Evolutionary conservation across 2,797 vertebrate genomes (phyloP), one percentile per base, ranked within the genome.

Genomic region (Poeciliopsis infans): DNA sequence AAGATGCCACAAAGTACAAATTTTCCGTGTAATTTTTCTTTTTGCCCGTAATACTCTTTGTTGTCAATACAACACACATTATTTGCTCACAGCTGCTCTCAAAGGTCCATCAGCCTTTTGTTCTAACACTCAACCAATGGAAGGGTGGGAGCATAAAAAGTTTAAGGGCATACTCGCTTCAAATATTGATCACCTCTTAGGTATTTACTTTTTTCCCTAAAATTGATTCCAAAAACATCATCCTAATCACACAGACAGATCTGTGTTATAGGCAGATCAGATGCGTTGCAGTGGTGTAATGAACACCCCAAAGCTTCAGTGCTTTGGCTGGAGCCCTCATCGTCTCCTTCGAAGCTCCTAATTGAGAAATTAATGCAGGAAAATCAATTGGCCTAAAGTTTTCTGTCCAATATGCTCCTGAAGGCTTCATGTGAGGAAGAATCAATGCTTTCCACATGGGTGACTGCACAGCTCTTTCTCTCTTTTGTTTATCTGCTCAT

Each of bases 321-420:
- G 87, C 90, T 85, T 85, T 69, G 79, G 84, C 87, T 87, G 79
- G 74, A 83, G 88, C 90, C 90, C 92, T 91, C 53, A 45, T 90
- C 89, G 90, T 91, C 87, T 85, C 85, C 79, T 89, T 87, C 83
- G 64, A 91, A 87, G 86, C 82, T 84, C 90, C 91, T 95, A 94
- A 95, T 96, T 95, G 93, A 94, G 91, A 95, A 96, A 95, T 94
- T 72, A 96, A 95, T 94, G 92, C 92, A 93, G 92, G 89, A 95
- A 95, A 96, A 96, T 95, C 93, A 93, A 96, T 95, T 88, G 89
- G 91, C 93, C 92, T 92, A 85, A 93, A 92, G 92, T 94, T 95
- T 93, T 92, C 89, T 79, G 89, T 93, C 90, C 88, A 81, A 91
- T 86, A 89, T 87, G 86, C 85, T 93, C 89, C 91, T 87, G 89